Base-by-base conservation (phyloP, 2,113 vertebrate genomes). In the Zingel zingel region DNA sequence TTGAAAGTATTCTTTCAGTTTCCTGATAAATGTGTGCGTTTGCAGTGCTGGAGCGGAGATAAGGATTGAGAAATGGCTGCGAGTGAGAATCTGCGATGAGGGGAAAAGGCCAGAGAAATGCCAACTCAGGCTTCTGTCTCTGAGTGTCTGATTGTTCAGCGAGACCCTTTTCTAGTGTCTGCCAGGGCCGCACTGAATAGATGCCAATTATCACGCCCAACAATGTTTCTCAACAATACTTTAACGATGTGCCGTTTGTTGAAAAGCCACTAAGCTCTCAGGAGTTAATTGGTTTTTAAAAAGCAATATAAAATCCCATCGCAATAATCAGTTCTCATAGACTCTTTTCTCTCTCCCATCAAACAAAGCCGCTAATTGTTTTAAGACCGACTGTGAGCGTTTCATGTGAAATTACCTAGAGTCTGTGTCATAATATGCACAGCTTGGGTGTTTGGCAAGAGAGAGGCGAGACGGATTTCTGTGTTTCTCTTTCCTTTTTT, bases 201-300 rank as follows among this genome's bases (percentile, higher is more conserved):
- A 91, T 91, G 92, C 91, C 94, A 95, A 90, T 94, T 93, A 94
- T 92, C 90, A 88, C 79, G 69, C 89, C 90, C 74, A 88, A 89
- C 93, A 87, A 90, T 90, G 92, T 94, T 93, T 91, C 92, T 92
- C 88, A 86, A 95, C 92, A 93, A 94, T 95, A 93, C 88, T 93
- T 92, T 91, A 90, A 93, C 88, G 86, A 92, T 81, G 87, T 69
- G 89, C 90, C 90, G 78, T 94, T 94, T 92, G 92, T 92, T 86
- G 86, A 90, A 92, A 94, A 95, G 90, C 91, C 93, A 91, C 91
- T 62, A 86, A 72, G 92, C 93, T 93, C 94, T 93, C 88, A 90
- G 90, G 93, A 95, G 91, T 94, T 95, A 94, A 96, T 95, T 96
- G 92, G 92, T 92, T 95, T 96, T 95, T 93, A 92, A 94, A 92